Conservation (phyloP, 2,888 invertebrate genomes). For the Iphiclides podalirius region DNA sequence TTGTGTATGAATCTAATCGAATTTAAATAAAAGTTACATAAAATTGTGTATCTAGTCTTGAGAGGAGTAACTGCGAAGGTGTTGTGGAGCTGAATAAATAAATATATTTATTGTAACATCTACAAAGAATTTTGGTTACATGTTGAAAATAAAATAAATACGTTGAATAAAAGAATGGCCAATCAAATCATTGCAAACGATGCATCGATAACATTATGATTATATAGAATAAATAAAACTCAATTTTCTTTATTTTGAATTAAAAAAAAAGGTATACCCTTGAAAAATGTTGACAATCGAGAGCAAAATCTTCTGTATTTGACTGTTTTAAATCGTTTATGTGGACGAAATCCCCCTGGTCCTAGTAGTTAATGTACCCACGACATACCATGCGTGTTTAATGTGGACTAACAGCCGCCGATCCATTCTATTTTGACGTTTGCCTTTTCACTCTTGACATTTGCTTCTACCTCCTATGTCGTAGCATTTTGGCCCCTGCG, state of each 20-base stretch:
- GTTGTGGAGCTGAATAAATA: background rate
- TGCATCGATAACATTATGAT: no score
- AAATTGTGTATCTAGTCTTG: conserved; percentile 2
- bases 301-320: no score
- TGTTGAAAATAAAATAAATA: no score
- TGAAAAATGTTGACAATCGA: no score
- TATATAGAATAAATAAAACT: no score
- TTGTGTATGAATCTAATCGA: conserved; percentile 38
- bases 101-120: no score
- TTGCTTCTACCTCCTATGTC: conserved; percentile 68
- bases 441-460: conserved; percentile 57
- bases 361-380: conserved; percentile 69
- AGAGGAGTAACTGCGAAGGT: conserved; percentile 32
- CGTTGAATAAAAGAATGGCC: no score
- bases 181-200: no score
- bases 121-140: no score
- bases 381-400: conserved; percentile 66
- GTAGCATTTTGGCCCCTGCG: conserved; percentile 71
- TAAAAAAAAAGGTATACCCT: no score
- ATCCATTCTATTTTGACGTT: conserved; percentile 49
- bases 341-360: conserved; percentile 43
- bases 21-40: conserved; percentile 48
- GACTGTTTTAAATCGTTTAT: no score
- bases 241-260: no score
- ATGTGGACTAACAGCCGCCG: conserved; percentile 68